Percentiles rank a stretch among this genome's conserved stretches.
phyloP scores from a whole-genome alignment of 2,888 invertebrate genomes.

The Callosobruchus maculatus region DNA sequence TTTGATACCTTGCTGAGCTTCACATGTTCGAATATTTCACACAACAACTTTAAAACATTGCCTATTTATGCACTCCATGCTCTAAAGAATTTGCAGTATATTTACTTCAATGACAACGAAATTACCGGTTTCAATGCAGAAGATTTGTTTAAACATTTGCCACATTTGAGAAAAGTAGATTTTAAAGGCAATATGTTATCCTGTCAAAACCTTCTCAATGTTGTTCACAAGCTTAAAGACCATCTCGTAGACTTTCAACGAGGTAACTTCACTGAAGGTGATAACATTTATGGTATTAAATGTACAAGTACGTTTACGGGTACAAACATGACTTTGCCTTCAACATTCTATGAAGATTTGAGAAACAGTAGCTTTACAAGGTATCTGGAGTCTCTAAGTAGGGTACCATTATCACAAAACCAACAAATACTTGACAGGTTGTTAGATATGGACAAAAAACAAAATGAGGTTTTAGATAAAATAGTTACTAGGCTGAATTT shows the following conservation, averaged over 20 bases:
- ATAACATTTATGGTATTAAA: slow-evolving; percentile 10
- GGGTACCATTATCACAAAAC: neutral
- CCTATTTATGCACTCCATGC: slow-evolving; percentile 5
- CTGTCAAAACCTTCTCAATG: slow-evolving; percentile 1
- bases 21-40: slow-evolving; percentile 2
- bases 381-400: neutral
- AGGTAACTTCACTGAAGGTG: neutral
- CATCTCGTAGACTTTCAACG: neutral
- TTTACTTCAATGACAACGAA: slow-evolving; percentile 7
- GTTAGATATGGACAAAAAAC: neutral
- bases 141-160: slow-evolving; percentile 1
- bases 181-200: slow-evolving; percentile 4
- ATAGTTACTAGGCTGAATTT: neutral
- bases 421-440: neutral
- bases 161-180: neutral
- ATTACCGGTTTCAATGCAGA: slow-evolving; percentile 5
- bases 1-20: slow-evolving; percentile 7
- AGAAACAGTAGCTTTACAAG: slow-evolving; percentile 1
- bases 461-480: neutral
- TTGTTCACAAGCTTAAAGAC: neutral
- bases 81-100: neutral
- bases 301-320: slow-evolving; percentile 1
- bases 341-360: slow-evolving; percentile 6
- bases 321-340: slow-evolving; percentile 1
- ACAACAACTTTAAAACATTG: slow-evolving; percentile 2